phyloP scores from a whole-genome alignment of 53 echinoderm and acorn worm species.

The Holothuria leucospilota region DNA sequence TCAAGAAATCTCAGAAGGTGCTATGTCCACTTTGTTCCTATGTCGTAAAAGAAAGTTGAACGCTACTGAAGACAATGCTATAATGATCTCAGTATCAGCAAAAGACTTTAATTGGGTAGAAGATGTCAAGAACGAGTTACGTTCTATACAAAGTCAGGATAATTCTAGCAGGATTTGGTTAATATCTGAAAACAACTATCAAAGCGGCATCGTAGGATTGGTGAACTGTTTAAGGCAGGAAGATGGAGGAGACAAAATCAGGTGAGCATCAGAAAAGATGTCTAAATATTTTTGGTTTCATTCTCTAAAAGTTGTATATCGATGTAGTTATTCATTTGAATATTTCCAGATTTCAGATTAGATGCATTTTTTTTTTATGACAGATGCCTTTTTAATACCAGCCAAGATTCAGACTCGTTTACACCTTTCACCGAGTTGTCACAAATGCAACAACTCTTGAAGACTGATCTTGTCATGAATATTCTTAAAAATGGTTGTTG shows the following conservation, averaged over 20 bases:
- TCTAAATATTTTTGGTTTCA: too few species aligned
- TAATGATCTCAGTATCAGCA: too few species aligned
- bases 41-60: background rate
- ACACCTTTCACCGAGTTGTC: too few species aligned
- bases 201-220: background rate
- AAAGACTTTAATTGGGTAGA: background rate
- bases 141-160: too few species aligned
- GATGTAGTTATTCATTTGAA: too few species aligned
- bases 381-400: conserved; percentile 76
- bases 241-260: background rate
- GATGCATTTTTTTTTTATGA: too few species aligned
- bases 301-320: too few species aligned
- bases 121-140: background rate
- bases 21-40: background rate
- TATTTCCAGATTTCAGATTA: too few species aligned
- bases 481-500: conserved; percentile 65
- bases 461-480: conserved; percentile 70
- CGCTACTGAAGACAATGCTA: background rate
- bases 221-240: background rate
- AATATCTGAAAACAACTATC: background rate
- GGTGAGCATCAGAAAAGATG: background rate
- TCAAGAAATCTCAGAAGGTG: background rate
- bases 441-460: background rate
- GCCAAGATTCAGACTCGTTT: conserved; percentile 26
- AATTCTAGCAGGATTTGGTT: background rate